These are phyloP conservation scores for Collichthys lucidus DNA, from an alignment of 2,113 vertebrate genomes.

Conservation along the genomic window DNA sequence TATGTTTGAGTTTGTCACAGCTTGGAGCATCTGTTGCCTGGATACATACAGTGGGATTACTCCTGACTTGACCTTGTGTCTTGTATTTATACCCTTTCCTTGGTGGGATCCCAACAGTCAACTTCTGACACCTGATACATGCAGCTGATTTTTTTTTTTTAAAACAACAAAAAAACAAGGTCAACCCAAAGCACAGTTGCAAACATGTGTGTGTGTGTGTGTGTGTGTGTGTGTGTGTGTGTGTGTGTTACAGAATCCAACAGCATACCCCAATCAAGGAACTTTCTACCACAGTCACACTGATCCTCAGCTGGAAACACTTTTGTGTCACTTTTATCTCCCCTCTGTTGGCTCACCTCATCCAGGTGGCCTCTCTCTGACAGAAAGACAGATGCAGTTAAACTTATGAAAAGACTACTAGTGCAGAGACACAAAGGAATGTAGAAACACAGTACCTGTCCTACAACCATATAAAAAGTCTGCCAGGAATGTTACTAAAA, in stretches of 20 bases:
- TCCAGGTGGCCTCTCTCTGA: slow-evolving; percentile 74
- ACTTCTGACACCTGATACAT: slow-evolving; percentile 80
- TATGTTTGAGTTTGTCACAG: slow-evolving; percentile 46
- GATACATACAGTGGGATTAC: slow-evolving; percentile 69
- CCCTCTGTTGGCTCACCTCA: slow-evolving; percentile 60
- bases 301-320: slow-evolving; percentile 58
- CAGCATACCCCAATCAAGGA: slow-evolving; percentile 59
- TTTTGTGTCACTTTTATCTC: slow-evolving; percentile 47
- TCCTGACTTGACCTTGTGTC: slow-evolving; percentile 46
- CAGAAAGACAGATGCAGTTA: slow-evolving; percentile 46
- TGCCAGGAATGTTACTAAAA: background rate
- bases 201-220: slow-evolving; percentile 42
- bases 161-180: slow-evolving; percentile 63
- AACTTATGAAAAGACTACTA: slow-evolving; percentile 22
- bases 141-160: slow-evolving; percentile 71
- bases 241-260: slow-evolving; percentile 59
- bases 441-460: background rate
- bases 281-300: slow-evolving; percentile 54
- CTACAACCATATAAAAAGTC: background rate
- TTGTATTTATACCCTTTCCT: slow-evolving; percentile 82
- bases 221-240: slow-evolving; percentile 17
- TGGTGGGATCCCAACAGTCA: slow-evolving; percentile 80
- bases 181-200: slow-evolving; percentile 70
- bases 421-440: background rate
- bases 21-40: slow-evolving; percentile 63